These are phyloP conservation scores for Crotalus tigris DNA, from an alignment of 2,113 vertebrate species.

Conservation along the genomic window DNA sequence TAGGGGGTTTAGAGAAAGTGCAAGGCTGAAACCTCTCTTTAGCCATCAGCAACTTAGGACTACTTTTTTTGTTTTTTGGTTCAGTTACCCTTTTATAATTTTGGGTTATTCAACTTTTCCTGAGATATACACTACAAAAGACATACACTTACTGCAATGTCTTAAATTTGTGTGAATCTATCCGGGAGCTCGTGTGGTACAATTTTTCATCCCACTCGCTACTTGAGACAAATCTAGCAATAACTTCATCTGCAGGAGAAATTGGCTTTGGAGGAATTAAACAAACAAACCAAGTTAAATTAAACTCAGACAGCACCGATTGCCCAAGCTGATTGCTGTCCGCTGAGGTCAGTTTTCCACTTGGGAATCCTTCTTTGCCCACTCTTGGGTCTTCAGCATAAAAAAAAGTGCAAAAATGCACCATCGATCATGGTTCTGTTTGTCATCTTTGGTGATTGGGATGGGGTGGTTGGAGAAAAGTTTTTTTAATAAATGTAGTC, in stretches of 20 bases:
- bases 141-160: background rate
- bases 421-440: background rate
- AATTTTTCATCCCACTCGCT: background rate
- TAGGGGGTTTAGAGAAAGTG: background rate
- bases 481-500: background rate
- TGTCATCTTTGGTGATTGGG: background rate
- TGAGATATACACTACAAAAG: background rate
- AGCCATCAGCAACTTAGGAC: background rate
- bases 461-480: background rate
- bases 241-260: background rate
- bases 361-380: background rate
- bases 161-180: background rate
- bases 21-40: background rate
- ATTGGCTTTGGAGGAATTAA: background rate
- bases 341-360: background rate
- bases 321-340: background rate
- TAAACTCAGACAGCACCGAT: background rate
- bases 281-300: background rate
- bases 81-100: background rate
- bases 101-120: background rate
- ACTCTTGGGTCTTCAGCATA: background rate
- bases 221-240: background rate
- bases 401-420: background rate
- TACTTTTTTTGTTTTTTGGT: background rate
- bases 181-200: background rate